Base-by-base conservation (phyloP, 2,797 vertebrate genomes). In the Podarcis lilfordi region DNA sequence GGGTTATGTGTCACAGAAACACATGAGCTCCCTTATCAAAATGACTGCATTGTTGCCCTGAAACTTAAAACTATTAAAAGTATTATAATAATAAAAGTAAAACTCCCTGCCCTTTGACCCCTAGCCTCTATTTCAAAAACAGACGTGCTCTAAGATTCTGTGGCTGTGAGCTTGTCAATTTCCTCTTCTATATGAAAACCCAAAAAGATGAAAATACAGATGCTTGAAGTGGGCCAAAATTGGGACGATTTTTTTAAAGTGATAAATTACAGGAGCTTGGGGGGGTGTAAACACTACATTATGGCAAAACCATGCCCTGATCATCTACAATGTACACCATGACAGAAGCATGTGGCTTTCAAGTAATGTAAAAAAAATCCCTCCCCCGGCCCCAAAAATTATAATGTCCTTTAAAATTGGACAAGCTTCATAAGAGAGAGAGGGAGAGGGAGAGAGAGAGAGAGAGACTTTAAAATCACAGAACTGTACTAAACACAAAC, bases 1-100 rank as follows among this genome's bases (percentile, higher is more conserved):
- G 61, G 23, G 94, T 95, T 89, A 87, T 88, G 89, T 94, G 88
- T 89, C 94, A 89, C 89, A 92, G 91, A 94, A 95, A 94, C 75
- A 93, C 89, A 87, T 35, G 89, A 95, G 93, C 92, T 93, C 59
- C 74, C 81, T 91, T 95, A 92, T 92, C 91, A 94, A 93, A 95
- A 92, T 88, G 89, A 88, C 55, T 91, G 92, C 91, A 92, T 93
- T 93, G 89, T 89, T 92, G 89, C 88, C 79, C 87, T 89, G 87
- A 93, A 94, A 95, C 78, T 90, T 88, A 91, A 88, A 91, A 87
- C 89, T 90, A 89, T 72, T 50, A 86, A 90, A 92, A 94, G 50
- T 55, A 55, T 91, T 94, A 93, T 92, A 94, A 78, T 27, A 45
- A 29, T 59, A 79, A 84, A 55, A 79, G 1, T 8, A 92, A 93